Evolutionary conservation across 2,113 vertebrate genomes (phyloP), one percentile per base, ranked within the genome.

Genomic region (Psilopogon haemacephalus): DNA sequence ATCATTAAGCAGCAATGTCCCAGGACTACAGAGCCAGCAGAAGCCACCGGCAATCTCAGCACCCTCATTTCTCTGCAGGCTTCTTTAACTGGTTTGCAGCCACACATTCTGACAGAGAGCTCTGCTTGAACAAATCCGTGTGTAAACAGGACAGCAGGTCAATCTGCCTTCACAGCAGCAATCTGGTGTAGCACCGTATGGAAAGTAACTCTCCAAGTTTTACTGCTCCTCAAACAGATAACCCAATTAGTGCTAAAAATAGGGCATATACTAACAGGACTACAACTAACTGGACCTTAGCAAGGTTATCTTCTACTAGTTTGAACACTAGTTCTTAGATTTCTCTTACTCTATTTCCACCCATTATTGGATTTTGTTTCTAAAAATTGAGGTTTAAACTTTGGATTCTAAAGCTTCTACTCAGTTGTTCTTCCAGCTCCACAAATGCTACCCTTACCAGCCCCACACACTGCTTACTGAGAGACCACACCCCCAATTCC

Each of bases 61-160:
- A 2, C 28, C 68, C 77, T 82, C 62, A 46, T 46, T 92, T 28
- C 12, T 59, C 3, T 9, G 30, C 28, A 38, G 33, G 28, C 46
- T 77, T 4, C 63, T 1, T 56, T 52, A 32, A 23, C 33, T 26
- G 37, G 33, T 4, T 38, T 68, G 46, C 11, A 74, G 42, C 52
- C 1, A 0, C 1, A 16, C 3, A 0, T 52, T 32, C 32, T 1
- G 5, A 63, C 19, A 38, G 69, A 64, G 26, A 60, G 38, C 11
- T 15, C 23, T 11, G 28, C 48, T 30, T 54, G 48, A 10, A 75
- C 48, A 81, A 71, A 37, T 37, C 4, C 60, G 8, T 56, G 28
- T 9, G 73, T 56, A 88, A 14, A 12, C 26, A 24, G 38, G n/a
- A 40, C 23, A 88, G 33, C 44, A 44, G 23, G 15, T 37, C 60